A percentile compares a stretch with the other conserved stretches of the same genome.
Evolutionary conservation across 2,113 vertebrate species (phyloP).

Genomic region (Lamprotornis superbus): DNA sequence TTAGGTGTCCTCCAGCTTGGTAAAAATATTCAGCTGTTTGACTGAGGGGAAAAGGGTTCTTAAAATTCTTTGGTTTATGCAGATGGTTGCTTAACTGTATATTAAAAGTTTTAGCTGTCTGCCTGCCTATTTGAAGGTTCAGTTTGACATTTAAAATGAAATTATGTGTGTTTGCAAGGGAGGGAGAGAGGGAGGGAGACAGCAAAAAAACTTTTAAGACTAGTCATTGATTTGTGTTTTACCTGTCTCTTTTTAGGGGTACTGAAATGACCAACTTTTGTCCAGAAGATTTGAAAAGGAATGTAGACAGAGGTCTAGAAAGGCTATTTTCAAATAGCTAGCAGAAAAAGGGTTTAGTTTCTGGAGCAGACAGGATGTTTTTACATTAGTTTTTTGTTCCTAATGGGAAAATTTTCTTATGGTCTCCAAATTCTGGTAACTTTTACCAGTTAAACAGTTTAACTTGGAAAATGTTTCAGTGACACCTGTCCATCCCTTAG

Average conservation of each 20-base stretch:
- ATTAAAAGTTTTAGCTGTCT: not conserved
- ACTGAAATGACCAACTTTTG: not conserved
- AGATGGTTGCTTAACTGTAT: not conserved
- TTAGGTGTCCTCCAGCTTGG: not conserved
- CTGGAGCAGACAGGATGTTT: not conserved
- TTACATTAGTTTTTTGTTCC: not conserved
- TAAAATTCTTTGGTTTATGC: not conserved
- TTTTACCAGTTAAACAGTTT: not conserved
- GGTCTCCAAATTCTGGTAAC: not conserved
- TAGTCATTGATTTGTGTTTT: not conserved
- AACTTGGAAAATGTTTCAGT: not conserved
- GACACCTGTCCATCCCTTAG: not conserved
- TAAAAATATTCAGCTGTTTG: not conserved
- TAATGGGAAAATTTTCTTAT: not conserved
- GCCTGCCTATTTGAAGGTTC: not conserved
- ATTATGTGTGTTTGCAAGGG: fast-evolving
- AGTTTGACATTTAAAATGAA: not conserved
- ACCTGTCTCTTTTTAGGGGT: not conserved
- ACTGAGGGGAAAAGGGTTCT: not conserved
- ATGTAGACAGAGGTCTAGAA: not conserved
- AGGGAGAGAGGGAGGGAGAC: not conserved
- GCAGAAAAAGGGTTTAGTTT: not conserved
- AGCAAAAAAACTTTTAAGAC: not conserved
- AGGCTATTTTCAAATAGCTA: not conserved
- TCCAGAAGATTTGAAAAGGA: not conserved